Percentiles rank a stretch among this genome's conserved stretches.
These are phyloP conservation scores for Streblospio benedicti DNA, from an alignment of 1,140 invertebrate genomes.

Conservation along the genomic window DNA sequence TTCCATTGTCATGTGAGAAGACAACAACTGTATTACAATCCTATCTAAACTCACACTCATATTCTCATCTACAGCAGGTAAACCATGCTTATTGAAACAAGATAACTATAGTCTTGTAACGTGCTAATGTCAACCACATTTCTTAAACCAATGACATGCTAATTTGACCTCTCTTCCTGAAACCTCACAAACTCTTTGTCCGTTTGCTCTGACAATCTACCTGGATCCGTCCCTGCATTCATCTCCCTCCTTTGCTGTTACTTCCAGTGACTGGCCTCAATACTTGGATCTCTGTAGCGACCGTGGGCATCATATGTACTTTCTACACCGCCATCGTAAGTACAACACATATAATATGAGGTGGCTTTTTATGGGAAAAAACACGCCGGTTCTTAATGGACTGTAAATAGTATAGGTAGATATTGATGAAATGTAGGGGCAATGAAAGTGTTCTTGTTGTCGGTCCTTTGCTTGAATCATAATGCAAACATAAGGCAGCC, in stretches of 20 bases:
- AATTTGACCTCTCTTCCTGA: background rate
- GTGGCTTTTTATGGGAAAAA: too few species aligned
- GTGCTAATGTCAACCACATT: too few species aligned
- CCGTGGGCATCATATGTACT: constrained; percentile 72
- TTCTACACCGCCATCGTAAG: constrained; percentile 78
- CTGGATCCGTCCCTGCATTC: background rate
- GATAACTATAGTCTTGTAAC: too few species aligned
- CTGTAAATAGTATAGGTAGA: background rate
- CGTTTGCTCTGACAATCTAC: background rate
- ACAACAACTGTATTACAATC: too few species aligned
- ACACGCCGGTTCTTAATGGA: background rate
- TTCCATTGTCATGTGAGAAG: too few species aligned
- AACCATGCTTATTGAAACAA: too few species aligned
- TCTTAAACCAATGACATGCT: too few species aligned
- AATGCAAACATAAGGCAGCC: background rate
- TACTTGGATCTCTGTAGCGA: constrained; percentile 64
- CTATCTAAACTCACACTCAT: too few species aligned
- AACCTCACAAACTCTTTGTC: background rate
- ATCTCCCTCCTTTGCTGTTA: constrained; percentile 3
- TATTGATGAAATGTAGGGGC: background rate
- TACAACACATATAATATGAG: constrained; percentile 25
- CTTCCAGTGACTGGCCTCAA: constrained; percentile 68
- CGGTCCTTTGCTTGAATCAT: background rate
- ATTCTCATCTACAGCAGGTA: too few species aligned
- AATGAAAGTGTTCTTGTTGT: background rate